Conservation (phyloP, 2,797 vertebrate genomes). For the Pseudomugil tenellus region DNA sequence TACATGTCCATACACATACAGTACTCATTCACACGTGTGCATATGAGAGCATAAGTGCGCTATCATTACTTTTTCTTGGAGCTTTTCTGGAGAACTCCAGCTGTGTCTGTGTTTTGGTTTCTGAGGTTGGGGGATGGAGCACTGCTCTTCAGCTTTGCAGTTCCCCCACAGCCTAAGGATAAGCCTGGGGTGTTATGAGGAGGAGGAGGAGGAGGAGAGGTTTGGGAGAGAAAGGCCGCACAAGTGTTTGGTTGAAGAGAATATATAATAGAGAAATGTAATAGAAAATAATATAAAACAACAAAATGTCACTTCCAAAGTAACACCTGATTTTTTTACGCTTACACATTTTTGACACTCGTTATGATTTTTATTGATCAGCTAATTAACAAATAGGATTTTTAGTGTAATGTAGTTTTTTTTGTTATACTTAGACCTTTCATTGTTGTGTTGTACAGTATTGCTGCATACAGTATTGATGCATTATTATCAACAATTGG, state of each 20-base stretch:
- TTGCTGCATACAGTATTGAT: background rate
- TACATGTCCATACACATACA: background rate
- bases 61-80: slow-evolving; percentile 60
- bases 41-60: slow-evolving; percentile 42
- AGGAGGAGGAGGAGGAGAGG: slow-evolving; percentile 21
- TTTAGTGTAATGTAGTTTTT: background rate
- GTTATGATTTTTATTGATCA: background rate
- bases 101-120: slow-evolving; percentile 66
- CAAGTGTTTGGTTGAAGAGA: slow-evolving; percentile 53
- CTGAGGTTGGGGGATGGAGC: slow-evolving; percentile 38
- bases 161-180: slow-evolving; percentile 53
- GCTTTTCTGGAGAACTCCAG: slow-evolving; percentile 65
- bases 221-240: slow-evolving; percentile 36
- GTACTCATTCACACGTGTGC: background rate
- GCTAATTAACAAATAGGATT: background rate
- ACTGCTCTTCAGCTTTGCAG: slow-evolving; percentile 50
- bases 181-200: slow-evolving; percentile 57
- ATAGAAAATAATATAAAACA: slow-evolving; percentile 29
- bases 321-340: background rate
- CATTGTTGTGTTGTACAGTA: background rate
- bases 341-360: background rate
- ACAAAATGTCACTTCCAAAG: background rate
- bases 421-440: background rate
- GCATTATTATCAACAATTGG: too few relatives aligned
- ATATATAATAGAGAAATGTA: slow-evolving; percentile 42